Percentiles rank a stretch among this genome's conserved stretches.
Evolutionary conservation across 2,113 vertebrate genomes (phyloP).

Genomic region (Chrysochloris asiatica): DNA sequence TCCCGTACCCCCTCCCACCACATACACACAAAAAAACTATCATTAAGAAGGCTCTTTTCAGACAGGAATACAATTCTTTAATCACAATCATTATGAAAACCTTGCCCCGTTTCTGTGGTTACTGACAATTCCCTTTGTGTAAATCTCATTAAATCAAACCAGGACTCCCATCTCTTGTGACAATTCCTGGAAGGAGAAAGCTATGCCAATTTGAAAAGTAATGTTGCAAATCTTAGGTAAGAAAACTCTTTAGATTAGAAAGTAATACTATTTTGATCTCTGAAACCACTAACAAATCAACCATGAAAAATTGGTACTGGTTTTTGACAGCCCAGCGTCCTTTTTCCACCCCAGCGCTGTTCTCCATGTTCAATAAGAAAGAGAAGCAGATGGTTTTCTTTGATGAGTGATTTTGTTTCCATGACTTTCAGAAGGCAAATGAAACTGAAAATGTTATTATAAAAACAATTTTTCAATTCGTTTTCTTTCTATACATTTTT

Average conservation of each 20-base stretch:
- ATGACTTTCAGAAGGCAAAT: slow-evolving; percentile 49
- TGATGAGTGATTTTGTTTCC: slow-evolving; percentile 46
- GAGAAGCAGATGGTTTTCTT: slow-evolving; percentile 15
- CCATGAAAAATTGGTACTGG: slow-evolving; percentile 63
- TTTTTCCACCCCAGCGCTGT: background rate
- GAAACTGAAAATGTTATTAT: slow-evolving; percentile 28
- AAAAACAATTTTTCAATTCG: slow-evolving; percentile 28
- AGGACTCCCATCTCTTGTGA: slow-evolving; percentile 9
- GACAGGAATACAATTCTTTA: slow-evolving; percentile 56
- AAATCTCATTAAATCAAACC: slow-evolving; percentile 73
- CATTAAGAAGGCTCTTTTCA: slow-evolving; percentile 77
- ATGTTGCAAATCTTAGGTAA: slow-evolving; percentile 62
- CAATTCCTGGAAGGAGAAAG: slow-evolving; percentile 53
- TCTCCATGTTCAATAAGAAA: background rate
- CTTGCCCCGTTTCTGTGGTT: slow-evolving; percentile 68
- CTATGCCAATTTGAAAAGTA: slow-evolving; percentile 60
- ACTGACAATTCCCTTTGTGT: slow-evolving; percentile 74
- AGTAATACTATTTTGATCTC: slow-evolving; percentile 63
- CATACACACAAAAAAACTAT: slow-evolving; percentile 26
- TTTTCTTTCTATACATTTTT: slow-evolving; percentile 35
- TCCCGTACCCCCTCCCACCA: background rate
- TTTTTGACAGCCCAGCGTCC: background rate
- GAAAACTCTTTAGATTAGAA: slow-evolving; percentile 59
- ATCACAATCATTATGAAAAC: slow-evolving; percentile 62
- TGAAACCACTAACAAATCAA: slow-evolving; percentile 48